Evolutionary conservation across 2,797 vertebrate genomes (phyloP).

Genomic region (Steatocranus sp.): DNA sequence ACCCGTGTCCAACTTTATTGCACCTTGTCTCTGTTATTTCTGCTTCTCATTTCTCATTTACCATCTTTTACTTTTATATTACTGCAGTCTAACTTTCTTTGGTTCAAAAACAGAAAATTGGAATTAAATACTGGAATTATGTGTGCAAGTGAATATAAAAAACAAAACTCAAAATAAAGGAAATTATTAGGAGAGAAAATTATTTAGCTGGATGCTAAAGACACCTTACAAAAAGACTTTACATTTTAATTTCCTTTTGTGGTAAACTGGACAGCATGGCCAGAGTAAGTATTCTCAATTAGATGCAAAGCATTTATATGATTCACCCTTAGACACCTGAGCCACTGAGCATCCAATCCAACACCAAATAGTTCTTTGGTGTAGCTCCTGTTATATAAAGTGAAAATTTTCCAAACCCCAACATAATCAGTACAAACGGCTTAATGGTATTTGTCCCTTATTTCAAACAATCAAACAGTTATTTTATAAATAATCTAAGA

Average conservation of each 20-base stretch:
- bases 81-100: neutral
- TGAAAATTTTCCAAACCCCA: neutral
- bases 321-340: neutral
- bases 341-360: neutral
- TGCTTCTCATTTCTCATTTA: neutral
- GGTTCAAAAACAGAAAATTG: neutral
- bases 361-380: neutral
- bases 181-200: neutral
- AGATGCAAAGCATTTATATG: neutral
- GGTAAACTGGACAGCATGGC: neutral
- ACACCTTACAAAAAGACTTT: neutral
- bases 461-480: neutral
- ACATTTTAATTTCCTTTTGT: neutral
- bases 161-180: neutral
- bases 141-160: neutral
- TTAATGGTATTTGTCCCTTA: neutral
- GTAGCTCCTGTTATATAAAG: neutral
- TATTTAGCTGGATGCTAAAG: neutral
- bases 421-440: neutral
- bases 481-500: neutral
- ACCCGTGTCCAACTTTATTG: constrained; percentile 15
- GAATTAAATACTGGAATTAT: neutral
- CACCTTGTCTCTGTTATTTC: neutral
- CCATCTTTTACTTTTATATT: neutral
- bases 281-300: neutral